phyloP scores from a whole-genome alignment of 1,140 invertebrate species.

The Tetranychus cinnabarinus region DNA sequence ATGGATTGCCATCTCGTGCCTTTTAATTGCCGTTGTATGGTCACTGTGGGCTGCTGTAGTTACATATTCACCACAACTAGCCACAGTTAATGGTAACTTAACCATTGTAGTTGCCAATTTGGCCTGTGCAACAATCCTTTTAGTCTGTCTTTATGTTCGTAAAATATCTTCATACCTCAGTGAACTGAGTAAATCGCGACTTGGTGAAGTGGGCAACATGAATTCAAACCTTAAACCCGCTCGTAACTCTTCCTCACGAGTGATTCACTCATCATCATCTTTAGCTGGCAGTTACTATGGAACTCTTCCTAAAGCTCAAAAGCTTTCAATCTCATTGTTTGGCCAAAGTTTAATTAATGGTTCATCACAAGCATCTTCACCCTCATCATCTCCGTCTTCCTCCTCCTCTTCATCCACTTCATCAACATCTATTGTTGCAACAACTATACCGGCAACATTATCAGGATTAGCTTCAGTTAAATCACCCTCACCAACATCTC shows the following conservation, averaged over 20 bases:
- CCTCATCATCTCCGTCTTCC: no score
- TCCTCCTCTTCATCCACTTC: background rate
- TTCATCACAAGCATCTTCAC: background rate
- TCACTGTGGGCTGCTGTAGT: constrained; percentile 20
- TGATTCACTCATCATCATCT: background rate
- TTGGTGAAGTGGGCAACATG: no score
- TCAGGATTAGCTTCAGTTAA: background rate
- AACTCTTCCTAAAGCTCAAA: background rate
- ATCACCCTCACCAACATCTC: background rate
- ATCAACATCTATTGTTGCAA: background rate
- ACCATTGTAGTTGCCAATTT: background rate
- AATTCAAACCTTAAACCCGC: no score
- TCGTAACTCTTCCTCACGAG: background rate
- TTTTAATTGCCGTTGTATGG: constrained; percentile 21
- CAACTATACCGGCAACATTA: background rate
- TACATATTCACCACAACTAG: background rate
- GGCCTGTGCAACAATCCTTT: background rate
- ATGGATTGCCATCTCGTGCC: constrained; percentile 23
- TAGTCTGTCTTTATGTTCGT: background rate
- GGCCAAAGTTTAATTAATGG: background rate
- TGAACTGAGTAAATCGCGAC: no score
- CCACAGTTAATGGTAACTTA: background rate
- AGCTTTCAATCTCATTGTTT: background rate
- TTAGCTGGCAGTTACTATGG: background rate
- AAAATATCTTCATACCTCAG: background rate